A percentile compares a stretch with the other conserved stretches of the same genome.
phyloP scores from a whole-genome alignment of 2,888 invertebrate genomes.

The Cerastis rubricosa region DNA sequence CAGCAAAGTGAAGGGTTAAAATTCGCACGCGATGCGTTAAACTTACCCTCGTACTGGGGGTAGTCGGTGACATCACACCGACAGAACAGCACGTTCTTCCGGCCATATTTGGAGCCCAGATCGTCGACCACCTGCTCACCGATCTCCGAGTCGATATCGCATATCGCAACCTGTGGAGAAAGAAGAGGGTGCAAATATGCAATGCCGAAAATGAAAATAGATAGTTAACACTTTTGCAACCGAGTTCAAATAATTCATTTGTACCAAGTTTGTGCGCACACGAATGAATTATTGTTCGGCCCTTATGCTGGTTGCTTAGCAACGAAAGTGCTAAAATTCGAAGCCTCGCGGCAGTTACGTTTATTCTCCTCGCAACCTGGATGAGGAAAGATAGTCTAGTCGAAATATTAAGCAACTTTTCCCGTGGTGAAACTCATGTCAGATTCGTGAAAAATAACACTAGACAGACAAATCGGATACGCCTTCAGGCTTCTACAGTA shows the following conservation, averaged over 20 bases:
- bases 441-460: not conserved
- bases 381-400: no score
- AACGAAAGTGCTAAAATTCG: no score
- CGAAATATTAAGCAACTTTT: not conserved
- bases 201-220: not conserved
- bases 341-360: no score
- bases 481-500: not conserved
- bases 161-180: constrained; percentile 92
- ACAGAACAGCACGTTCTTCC: constrained; percentile 93
- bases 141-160: constrained; percentile 93
- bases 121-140: constrained; percentile 93
- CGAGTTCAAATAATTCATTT: no score
- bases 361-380: no score
- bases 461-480: not conserved
- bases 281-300: no score
- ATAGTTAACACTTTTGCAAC: not conserved
- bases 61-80: constrained; percentile 95
- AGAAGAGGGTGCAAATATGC: not conserved
- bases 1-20: constrained; percentile 36
- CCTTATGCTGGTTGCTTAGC: no score
- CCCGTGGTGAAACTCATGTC: not conserved
- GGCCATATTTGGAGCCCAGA: constrained; percentile 92
- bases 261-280: no score
- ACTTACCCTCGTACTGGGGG: constrained; percentile 93
- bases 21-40: constrained; percentile 38